A percentile compares a stretch with the other conserved stretches of the same genome.
Conservation (phyloP, 2,797 vertebrate species). For the Poecile montanus region DNA sequence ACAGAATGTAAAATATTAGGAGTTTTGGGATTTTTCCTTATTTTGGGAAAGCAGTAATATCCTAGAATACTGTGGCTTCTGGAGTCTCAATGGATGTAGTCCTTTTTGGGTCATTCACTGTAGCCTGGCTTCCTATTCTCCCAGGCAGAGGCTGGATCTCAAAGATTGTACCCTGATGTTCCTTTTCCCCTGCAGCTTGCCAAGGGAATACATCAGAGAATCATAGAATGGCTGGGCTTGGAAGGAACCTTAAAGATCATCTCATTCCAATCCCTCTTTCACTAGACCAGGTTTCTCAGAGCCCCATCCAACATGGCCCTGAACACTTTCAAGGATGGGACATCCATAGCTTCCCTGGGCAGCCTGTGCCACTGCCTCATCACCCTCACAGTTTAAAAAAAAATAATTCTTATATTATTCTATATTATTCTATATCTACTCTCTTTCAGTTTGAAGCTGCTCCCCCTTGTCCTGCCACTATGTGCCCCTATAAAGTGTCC, state of each 20-base stretch:
- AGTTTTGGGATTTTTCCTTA: neutral
- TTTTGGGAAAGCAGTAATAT: neutral
- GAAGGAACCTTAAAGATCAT: neutral
- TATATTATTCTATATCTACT: too few relatives aligned
- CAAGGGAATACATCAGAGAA: neutral
- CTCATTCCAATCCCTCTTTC: neutral
- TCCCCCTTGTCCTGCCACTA: neutral
- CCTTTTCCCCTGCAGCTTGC: fast-evolving
- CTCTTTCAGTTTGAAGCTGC: neutral
- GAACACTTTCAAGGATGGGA: neutral
- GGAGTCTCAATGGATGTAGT: neutral
- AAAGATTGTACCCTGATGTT: neutral
- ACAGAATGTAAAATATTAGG: neutral
- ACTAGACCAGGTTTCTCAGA: neutral
- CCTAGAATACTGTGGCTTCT: neutral
- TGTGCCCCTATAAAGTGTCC: neutral
- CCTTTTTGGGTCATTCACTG: neutral
- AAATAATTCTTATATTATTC: too few relatives aligned
- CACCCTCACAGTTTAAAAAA: neutral
- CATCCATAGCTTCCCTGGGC: neutral
- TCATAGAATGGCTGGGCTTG: neutral
- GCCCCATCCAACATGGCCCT: neutral
- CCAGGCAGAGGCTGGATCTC: neutral
- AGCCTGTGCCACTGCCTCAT: neutral
- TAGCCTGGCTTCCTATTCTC: neutral